phyloP scores from a whole-genome alignment of 2,113 vertebrate genomes.

The Gobiocypris rarus region DNA sequence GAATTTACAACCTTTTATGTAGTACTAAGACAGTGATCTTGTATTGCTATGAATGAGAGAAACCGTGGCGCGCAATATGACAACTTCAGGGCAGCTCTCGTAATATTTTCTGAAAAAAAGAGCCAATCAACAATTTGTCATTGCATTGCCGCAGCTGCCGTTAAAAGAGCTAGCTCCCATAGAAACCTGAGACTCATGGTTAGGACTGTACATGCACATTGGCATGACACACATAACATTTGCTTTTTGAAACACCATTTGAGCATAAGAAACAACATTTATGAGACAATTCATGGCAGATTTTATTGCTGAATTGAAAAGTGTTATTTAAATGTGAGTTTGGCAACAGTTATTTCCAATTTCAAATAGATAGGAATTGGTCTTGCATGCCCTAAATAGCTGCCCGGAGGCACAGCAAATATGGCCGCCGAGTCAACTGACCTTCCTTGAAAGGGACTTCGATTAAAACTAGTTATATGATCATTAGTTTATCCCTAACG shows the following conservation, averaged over 20 bases:
- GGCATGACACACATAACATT: background rate
- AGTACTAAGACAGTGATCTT: too few relatives aligned
- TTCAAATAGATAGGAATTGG: background rate
- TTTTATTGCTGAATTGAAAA: background rate
- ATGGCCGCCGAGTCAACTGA: background rate
- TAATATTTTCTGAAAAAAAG: background rate
- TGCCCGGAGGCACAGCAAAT: background rate
- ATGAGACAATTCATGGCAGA: too few relatives aligned
- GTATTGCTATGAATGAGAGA: background rate
- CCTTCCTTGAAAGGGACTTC: background rate
- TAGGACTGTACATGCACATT: background rate
- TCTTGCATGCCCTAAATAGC: background rate
- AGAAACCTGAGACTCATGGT: background rate
- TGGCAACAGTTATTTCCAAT: background rate
- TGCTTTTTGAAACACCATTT: too few relatives aligned
- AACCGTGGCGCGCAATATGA: background rate
- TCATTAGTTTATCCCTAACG: background rate
- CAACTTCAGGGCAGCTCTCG: background rate
- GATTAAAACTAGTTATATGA: background rate
- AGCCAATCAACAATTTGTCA: background rate
- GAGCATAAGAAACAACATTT: too few relatives aligned
- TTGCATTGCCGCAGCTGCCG: background rate
- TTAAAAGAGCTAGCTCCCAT: background rate
- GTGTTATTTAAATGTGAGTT: background rate
- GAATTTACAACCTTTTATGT: too few relatives aligned